Percentiles rank a stretch among this genome's conserved stretches.
Conservation (phyloP, 1,140 invertebrate species). For the Rhizoglyphus robini region DNA sequence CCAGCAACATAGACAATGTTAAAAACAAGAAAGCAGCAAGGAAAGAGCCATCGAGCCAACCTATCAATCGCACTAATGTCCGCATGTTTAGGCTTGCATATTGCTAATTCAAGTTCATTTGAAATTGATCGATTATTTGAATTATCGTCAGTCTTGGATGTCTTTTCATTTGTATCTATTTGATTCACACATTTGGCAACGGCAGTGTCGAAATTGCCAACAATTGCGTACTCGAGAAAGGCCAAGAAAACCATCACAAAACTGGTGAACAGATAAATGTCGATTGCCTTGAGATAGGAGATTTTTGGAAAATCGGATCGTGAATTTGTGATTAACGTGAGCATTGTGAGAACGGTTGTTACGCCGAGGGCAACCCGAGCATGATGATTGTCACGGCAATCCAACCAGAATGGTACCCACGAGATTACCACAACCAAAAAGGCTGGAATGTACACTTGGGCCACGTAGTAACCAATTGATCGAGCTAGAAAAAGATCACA, state of each 20-base stretch:
- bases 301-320: constrained; percentile 34
- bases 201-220: constrained; percentile 27
- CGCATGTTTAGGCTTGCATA: no score
- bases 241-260: constrained; percentile 32
- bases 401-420: constrained; percentile 31
- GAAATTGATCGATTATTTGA: no score
- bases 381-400: constrained; percentile 30
- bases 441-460: constrained; percentile 29
- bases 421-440: constrained; percentile 30
- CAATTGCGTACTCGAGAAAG: constrained; percentile 27
- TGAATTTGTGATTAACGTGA: constrained; percentile 33
- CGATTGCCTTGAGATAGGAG: no score
- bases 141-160: no score
- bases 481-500: constrained; percentile 28
- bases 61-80: no score
- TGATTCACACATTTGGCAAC: no score
- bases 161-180: no score
- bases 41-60: no score
- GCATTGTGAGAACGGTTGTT: constrained; percentile 33
- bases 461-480: constrained; percentile 29
- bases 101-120: no score
- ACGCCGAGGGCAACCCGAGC: constrained; percentile 32
- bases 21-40: no score
- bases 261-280: no score
- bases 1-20: no score